Evolutionary conservation across 2,888 invertebrate genomes (phyloP).

Genomic region (Platynereis dumerilii): DNA sequence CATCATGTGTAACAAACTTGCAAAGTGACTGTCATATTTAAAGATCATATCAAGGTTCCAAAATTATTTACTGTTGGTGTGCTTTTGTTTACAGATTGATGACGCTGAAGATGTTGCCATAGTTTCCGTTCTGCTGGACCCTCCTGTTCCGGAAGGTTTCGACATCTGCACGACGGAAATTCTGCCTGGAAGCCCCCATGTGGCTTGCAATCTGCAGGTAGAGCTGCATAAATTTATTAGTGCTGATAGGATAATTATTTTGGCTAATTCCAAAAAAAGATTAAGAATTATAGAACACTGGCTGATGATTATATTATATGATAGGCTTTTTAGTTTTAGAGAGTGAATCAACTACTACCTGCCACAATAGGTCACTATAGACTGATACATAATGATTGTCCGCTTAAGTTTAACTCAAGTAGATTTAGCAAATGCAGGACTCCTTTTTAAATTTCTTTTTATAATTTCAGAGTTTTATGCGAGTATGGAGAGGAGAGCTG

Average conservation of each 20-base stretch:
- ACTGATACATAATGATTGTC: too few relatives aligned
- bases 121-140: constrained; percentile 76
- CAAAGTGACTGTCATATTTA: too few relatives aligned
- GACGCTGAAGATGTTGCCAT: constrained; percentile 83
- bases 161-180: constrained; percentile 80
- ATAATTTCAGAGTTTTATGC: constrained; percentile 79
- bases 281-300: neutral
- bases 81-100: constrained; percentile 77
- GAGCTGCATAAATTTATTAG: neutral
- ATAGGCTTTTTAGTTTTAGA: neutral
- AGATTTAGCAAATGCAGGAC: too few relatives aligned
- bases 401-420: too few relatives aligned
- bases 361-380: too few relatives aligned
- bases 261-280: neutral
- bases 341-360: too few relatives aligned
- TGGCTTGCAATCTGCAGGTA: constrained; percentile 61
- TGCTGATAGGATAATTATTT: neutral
- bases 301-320: neutral
- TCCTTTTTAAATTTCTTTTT: too few relatives aligned
- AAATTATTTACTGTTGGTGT: too few relatives aligned
- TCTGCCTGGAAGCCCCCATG: constrained; percentile 70
- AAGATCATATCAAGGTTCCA: too few relatives aligned
- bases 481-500: constrained; percentile 72
- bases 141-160: constrained; percentile 77
- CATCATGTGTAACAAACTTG: too few relatives aligned